These are phyloP conservation scores for Tyto alba DNA, from an alignment of 2,113 vertebrate genomes.

Conservation along the genomic window DNA sequence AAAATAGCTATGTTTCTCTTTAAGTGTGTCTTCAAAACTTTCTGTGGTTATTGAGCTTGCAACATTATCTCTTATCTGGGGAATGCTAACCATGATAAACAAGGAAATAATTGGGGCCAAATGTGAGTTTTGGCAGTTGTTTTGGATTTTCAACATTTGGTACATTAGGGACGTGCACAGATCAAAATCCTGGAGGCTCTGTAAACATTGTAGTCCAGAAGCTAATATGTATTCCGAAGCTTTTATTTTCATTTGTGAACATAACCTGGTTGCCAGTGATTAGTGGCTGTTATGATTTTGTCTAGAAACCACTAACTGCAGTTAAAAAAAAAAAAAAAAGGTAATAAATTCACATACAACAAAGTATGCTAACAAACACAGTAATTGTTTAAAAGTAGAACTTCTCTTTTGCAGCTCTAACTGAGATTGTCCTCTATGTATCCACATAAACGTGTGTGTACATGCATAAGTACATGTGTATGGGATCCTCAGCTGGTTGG, in stretches of 20 bases:
- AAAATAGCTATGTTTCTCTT: background rate
- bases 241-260: background rate
- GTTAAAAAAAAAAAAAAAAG: background rate
- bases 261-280: background rate
- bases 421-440: background rate
- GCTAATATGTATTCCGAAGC: background rate
- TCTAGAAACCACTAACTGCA: background rate
- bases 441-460: background rate
- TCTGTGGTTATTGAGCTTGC: conserved; percentile 28
- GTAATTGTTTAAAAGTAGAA: background rate
- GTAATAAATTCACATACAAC: background rate
- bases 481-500: background rate
- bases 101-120: conserved; percentile 51
- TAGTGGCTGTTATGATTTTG: background rate
- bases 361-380: background rate
- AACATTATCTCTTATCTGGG: conserved; percentile 31
- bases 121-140: conserved; percentile 48
- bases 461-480: background rate
- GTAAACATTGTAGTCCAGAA: conserved; percentile 12
- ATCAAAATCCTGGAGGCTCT: conserved; percentile 27
- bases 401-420: background rate
- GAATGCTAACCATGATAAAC: conserved; percentile 50
- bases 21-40: background rate
- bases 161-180: background rate
- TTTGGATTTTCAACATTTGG: conserved; percentile 28